Percentiles rank a stretch among this genome's conserved stretches.
Evolutionary conservation across 2,888 invertebrate species (phyloP).

Genomic region (Ochropleura plecta): DNA sequence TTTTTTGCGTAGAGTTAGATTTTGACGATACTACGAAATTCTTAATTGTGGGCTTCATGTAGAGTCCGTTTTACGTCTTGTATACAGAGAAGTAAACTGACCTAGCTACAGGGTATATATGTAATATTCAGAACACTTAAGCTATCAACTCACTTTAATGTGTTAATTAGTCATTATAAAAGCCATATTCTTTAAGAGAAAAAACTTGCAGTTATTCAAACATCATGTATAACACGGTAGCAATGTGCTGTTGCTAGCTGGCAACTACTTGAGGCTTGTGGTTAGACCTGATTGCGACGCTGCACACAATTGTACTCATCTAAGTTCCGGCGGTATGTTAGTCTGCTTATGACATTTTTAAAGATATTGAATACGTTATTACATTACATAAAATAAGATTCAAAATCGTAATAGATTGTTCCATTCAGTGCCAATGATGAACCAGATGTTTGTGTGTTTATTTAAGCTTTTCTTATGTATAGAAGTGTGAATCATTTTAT

Average conservation of each 20-base stretch:
- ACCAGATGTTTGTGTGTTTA: background rate
- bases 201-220: background rate
- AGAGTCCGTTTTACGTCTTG: no score
- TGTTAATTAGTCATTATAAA: background rate
- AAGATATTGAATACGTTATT: background rate
- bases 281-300: no score
- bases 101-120: background rate
- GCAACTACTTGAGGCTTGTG: background rate
- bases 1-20: background rate
- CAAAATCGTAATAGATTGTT: background rate
- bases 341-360: background rate
- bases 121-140: background rate
- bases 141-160: background rate
- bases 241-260: background rate
- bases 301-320: no score
- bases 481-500: conserved; percentile 10
- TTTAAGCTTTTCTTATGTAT: background rate
- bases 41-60: background rate
- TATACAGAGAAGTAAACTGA: background rate
- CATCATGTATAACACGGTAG: no score
- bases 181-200: background rate
- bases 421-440: background rate
- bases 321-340: background rate
- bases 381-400: background rate
- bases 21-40: background rate